Percentiles rank a stretch among this genome's conserved stretches.
Evolutionary conservation across 2,797 vertebrate genomes (phyloP).

Genomic region (Borostomias antarcticus): DNA sequence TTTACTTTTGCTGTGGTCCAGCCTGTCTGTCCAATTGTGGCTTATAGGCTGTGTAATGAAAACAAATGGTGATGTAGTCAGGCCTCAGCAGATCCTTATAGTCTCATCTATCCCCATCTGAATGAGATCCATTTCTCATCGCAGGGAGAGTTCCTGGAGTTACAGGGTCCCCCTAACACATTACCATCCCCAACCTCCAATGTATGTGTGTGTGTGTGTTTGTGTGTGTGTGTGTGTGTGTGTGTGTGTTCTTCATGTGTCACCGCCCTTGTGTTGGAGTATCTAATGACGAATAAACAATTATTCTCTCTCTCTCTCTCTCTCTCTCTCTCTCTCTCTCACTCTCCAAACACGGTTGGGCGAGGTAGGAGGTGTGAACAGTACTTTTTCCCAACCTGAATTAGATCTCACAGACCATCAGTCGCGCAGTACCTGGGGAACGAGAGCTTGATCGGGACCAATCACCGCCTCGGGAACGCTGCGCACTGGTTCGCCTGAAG

Average conservation of each 20-base stretch:
- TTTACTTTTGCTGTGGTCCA: too few relatives aligned
- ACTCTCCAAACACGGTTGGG: too few relatives aligned
- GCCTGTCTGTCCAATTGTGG: neutral
- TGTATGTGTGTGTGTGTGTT: too few relatives aligned
- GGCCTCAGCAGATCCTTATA: constrained; percentile 22
- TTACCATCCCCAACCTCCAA: too few relatives aligned
- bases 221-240: too few relatives aligned
- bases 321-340: too few relatives aligned
- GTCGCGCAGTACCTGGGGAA: neutral
- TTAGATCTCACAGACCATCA: neutral
- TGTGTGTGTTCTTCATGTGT: too few relatives aligned
- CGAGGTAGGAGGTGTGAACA: constrained; percentile 13
- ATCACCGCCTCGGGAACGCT: constrained; percentile 25
- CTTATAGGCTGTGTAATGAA: constrained; percentile 60
- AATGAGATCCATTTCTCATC: constrained; percentile 42
- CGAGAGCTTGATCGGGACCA: constrained; percentile 20
- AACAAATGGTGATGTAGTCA: constrained; percentile 59
- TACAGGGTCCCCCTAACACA: constrained; percentile 19
- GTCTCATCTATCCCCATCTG: constrained; percentile 62
- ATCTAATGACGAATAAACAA: too few relatives aligned
- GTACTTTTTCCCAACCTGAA: neutral
- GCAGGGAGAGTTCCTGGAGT: neutral
- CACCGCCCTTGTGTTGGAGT: too few relatives aligned
- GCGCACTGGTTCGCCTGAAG: too few relatives aligned
- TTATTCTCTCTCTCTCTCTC: too few relatives aligned